A percentile compares a stretch with the other conserved stretches of the same genome.
phyloP scores from a whole-genome alignment of 2,797 vertebrate species.

The Phalloptychus januarius region DNA sequence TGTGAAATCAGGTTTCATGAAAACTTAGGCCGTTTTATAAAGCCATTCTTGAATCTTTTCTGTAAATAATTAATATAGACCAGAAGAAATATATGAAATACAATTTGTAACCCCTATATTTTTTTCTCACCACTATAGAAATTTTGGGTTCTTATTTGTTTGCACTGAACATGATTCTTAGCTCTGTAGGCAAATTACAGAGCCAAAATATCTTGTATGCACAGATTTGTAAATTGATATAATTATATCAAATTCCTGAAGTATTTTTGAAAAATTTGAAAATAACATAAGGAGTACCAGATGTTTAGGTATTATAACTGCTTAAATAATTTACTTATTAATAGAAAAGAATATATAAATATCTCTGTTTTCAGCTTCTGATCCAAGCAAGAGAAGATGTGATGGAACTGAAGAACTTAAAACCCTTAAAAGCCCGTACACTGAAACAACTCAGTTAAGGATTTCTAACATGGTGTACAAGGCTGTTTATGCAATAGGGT shows the following conservation, averaged over 20 bases:
- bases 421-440: conserved; percentile 61
- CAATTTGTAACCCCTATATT: neutral
- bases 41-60: neutral
- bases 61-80: neutral
- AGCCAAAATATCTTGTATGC: neutral
- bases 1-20: neutral
- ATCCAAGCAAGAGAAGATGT: conserved; percentile 32
- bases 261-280: neutral
- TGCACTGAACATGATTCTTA: neutral
- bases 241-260: neutral
- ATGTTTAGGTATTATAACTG: neutral
- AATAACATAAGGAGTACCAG: neutral
- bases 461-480: conserved; percentile 79
- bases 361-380: conserved; percentile 24
- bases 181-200: neutral
- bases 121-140: neutral
- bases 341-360: no score
- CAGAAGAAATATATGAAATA: neutral
- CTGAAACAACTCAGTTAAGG: conserved; percentile 72
- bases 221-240: neutral
- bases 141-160: neutral
- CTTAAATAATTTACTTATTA: neutral
- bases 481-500: conserved; percentile 75
- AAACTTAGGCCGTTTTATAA: neutral
- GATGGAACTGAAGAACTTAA: conserved; percentile 66